Conservation (phyloP, 1,140 invertebrate species). For the Caenorhabditis brenneri region DNA sequence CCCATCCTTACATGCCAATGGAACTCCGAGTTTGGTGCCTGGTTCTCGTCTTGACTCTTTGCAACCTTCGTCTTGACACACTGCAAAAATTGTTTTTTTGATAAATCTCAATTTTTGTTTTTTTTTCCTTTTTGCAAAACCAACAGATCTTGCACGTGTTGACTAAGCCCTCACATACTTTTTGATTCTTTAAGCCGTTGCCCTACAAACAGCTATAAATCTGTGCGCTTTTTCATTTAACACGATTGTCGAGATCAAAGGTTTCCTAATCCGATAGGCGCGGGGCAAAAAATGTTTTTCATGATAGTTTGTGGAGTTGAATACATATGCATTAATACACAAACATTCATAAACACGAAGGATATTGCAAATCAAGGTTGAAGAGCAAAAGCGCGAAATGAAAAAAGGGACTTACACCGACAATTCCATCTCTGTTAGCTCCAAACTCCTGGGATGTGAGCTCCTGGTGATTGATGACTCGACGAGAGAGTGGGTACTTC, state of each 20-base stretch:
- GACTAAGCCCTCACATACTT: neutral
- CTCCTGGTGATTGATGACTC: constrained; percentile 26
- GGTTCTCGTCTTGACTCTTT: constrained; percentile 17
- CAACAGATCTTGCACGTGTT: neutral
- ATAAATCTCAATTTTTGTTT: too few species aligned
- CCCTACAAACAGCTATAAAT: neutral
- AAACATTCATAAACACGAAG: neutral
- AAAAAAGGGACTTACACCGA: constrained; percentile 4
- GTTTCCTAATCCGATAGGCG: neutral
- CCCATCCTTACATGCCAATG: neutral
- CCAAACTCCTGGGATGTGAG: constrained; percentile 1
- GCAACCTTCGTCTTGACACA: constrained; percentile 11
- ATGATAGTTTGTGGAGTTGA: neutral
- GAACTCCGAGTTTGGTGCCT: neutral
- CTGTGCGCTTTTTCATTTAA: neutral
- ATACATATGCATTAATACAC: neutral
- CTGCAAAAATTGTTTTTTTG: neutral
- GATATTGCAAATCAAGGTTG: too few species aligned
- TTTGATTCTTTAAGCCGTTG: neutral
- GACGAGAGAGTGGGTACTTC: neutral
- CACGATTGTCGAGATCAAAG: neutral
- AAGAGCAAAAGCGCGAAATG: neutral
- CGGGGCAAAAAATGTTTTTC: neutral
- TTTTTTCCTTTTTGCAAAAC: neutral
- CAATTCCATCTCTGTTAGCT: neutral